Percentiles rank a stretch among this genome's conserved stretches.
Conservation (phyloP, 30 jellyfish, hydroid and myxozoan species). For the Aurelia sp. region DNA sequence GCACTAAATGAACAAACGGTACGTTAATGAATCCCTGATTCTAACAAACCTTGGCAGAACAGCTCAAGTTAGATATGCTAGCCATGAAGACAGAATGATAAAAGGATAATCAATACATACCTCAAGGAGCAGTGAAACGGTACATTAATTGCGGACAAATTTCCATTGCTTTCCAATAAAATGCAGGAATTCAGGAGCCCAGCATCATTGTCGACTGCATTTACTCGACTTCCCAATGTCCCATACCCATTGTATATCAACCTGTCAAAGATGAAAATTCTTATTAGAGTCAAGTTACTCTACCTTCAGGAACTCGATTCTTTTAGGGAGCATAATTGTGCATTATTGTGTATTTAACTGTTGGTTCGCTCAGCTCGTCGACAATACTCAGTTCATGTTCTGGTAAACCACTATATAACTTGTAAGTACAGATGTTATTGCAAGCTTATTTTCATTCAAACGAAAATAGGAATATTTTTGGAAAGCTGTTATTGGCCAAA, state of each 20-base stretch:
- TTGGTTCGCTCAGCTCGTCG: too few species aligned
- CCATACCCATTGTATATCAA: constrained; percentile 77
- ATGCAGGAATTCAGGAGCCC: constrained; percentile 48
- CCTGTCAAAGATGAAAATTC: constrained; percentile 11
- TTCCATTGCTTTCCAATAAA: constrained; percentile 77
- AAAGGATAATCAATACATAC: constrained; percentile 21
- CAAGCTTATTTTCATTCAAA: too few species aligned
- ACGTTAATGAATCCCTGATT: background rate
- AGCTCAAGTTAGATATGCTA: background rate
- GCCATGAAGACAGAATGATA: background rate
- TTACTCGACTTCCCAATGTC: constrained; percentile 63
- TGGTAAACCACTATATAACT: too few species aligned
- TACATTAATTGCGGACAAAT: constrained; percentile 70
- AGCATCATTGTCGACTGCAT: constrained; percentile 20
- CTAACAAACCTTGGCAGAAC: background rate
- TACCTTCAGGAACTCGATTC: too few species aligned
- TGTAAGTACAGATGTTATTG: too few species aligned
- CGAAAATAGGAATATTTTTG: too few species aligned
- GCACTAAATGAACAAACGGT: too few species aligned
- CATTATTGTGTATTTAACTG: too few species aligned
- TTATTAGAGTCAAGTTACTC: too few species aligned
- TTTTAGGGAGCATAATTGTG: too few species aligned
- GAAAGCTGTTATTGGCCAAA: too few species aligned
- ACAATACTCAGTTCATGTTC: too few species aligned
- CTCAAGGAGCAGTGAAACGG: constrained; percentile 97